phyloP scores from a whole-genome alignment of 2,113 vertebrate species.

The Megaceryle torquata region DNA sequence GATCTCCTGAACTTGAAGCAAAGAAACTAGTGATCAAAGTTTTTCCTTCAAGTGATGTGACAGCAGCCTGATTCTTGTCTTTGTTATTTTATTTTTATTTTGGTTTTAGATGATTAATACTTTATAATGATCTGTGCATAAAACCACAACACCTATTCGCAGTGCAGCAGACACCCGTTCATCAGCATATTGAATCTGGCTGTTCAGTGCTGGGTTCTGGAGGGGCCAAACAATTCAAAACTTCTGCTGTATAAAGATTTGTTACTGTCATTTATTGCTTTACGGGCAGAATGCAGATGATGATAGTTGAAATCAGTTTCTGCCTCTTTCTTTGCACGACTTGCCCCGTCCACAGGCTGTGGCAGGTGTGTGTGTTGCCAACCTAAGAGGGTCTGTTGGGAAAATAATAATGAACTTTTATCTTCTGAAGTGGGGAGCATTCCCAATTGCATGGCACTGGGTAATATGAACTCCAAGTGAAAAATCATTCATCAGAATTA shows the following conservation, averaged over 20 bases:
- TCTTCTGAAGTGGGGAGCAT: not conserved
- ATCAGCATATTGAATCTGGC: not conserved
- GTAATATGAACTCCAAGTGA: not conserved
- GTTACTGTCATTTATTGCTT: not conserved
- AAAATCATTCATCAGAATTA: not conserved
- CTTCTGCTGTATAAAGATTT: not conserved
- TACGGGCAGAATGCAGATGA: not conserved
- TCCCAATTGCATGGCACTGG: not conserved
- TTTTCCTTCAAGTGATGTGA: not conserved
- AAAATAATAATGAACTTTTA: not conserved
- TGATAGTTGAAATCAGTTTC: not conserved
- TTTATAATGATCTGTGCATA: not conserved
- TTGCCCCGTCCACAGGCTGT: not conserved
- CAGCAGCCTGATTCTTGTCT: not conserved
- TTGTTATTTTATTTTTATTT: too few species aligned
- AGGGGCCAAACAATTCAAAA: not conserved
- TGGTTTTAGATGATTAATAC: not conserved
- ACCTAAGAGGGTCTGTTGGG: not conserved
- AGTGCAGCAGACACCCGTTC: not conserved
- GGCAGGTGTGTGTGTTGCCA: fast-evolving
- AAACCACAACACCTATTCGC: not conserved
- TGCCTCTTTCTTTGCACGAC: not conserved
- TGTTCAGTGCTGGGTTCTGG: not conserved
- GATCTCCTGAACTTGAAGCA: not conserved
- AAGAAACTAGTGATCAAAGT: not conserved